Percentiles rank a stretch among this genome's conserved stretches.
phyloP scores from a whole-genome alignment of 1,140 invertebrate species.

The Diprion similis region DNA sequence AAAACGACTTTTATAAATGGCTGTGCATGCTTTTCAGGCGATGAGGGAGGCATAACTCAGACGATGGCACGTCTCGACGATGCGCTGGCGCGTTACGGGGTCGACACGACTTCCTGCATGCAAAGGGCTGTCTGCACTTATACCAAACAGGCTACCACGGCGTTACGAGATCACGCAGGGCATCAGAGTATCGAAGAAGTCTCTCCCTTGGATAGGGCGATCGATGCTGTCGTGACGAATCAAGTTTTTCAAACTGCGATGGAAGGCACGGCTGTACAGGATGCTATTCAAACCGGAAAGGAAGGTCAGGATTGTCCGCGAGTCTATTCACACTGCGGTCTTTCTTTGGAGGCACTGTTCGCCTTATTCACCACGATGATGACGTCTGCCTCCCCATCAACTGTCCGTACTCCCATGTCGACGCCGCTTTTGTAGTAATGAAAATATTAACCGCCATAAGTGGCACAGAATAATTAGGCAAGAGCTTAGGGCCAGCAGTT shows the following conservation, averaged over 20 bases:
- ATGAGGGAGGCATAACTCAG: slow-evolving; percentile 70
- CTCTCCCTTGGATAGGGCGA: slow-evolving; percentile 70
- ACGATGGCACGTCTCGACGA: slow-evolving; percentile 77
- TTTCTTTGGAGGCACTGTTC: slow-evolving; percentile 53
- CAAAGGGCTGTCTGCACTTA: slow-evolving; percentile 80
- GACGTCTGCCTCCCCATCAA: slow-evolving; percentile 23
- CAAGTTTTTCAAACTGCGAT: slow-evolving; percentile 74
- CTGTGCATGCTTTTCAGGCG: slow-evolving; percentile 57
- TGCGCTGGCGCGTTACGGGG: slow-evolving; percentile 73
- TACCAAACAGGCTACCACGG: slow-evolving; percentile 68
- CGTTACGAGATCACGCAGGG: slow-evolving; percentile 40
- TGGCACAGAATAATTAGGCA: no score
- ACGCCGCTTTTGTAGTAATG: no score
- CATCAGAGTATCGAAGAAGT: slow-evolving; percentile 67
- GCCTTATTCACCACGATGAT: slow-evolving; percentile 31
- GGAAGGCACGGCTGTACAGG: slow-evolving; percentile 78
- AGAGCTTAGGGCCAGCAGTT: no score
- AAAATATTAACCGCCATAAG: no score
- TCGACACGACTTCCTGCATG: slow-evolving; percentile 80
- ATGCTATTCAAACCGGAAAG: slow-evolving; percentile 74
- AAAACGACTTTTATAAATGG: slow-evolving; percentile 10
- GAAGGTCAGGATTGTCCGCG: slow-evolving; percentile 44
- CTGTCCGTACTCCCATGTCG: slow-evolving; percentile 22
- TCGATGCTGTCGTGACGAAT: slow-evolving; percentile 73
- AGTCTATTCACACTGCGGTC: slow-evolving; percentile 52